Conservation (phyloP, 1,140 invertebrate species). For the Globodera rostochiensis region DNA sequence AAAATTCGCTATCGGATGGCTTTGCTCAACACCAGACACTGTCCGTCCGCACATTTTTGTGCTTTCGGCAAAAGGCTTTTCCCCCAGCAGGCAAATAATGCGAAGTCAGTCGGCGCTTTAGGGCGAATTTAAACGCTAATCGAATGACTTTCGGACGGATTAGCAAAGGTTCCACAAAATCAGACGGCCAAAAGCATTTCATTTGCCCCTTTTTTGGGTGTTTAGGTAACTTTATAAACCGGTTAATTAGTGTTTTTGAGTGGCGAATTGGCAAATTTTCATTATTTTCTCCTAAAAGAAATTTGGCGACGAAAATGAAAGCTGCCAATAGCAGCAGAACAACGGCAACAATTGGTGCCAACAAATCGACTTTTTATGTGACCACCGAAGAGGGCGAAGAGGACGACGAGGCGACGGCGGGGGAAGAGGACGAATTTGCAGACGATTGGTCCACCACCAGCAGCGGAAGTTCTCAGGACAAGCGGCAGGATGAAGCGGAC, state of each 20-base stretch:
- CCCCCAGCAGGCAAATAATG: neutral
- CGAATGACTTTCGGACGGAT: no score
- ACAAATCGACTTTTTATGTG: conserved; percentile 25
- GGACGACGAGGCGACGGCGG: conserved; percentile 1
- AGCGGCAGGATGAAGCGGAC: conserved; percentile 1
- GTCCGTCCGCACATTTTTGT: conserved; percentile 13
- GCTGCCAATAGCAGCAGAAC: neutral
- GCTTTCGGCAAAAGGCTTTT: conserved; percentile 3
- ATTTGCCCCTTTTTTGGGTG: no score
- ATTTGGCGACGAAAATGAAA: neutral
- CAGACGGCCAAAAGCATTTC: no score
- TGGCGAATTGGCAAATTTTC: neutral
- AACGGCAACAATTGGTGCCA: neutral
- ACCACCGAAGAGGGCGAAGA: conserved; percentile 9
- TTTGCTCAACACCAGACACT: neutral
- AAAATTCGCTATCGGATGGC: conserved; percentile 30
- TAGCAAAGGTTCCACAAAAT: no score
- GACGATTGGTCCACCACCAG: conserved; percentile 28
- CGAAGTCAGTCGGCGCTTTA: neutral
- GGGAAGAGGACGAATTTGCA: conserved; percentile 7
- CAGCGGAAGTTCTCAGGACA: conserved; percentile 1
- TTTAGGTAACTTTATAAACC: neutral
- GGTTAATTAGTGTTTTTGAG: neutral
- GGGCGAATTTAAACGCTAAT: no score
- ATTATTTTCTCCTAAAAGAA: neutral